Base-by-base conservation (phyloP, 2,888 invertebrate species). In the Amphipyra berbera region DNA sequence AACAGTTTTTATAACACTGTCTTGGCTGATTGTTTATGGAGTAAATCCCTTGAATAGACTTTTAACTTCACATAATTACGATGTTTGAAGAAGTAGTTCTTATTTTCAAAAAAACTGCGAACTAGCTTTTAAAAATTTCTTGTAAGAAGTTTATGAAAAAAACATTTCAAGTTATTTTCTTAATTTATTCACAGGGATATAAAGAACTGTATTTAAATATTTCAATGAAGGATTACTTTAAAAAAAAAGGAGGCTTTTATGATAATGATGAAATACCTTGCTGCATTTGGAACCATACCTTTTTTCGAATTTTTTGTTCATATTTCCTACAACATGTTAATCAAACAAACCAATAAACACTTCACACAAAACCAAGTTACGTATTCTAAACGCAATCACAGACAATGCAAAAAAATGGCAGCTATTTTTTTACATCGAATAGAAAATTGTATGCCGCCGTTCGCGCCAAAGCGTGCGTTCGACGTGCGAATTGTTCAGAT, bases 401-500 rank as follows among this genome's bases (percentile, higher is more conserved):
- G 61, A 79, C 68, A 79, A 77, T 54, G 14, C 37, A 66, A 60
- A 37, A 60, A 61, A 74, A 47, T 47, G 48, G 40, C 53, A 21
- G 9, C 46, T 27, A 37, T 52, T 49, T 57, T 64, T 68, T 77
- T 56, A 35, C 27, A 44, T 45, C 38, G 52, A 65, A 72, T 65
- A 60, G 61, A 69, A 69, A 69, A 78, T 73, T 67, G 68, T 78
- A 66, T 63, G 65, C 66, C 53, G 54, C 2, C 53, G 47, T 61
- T 62, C 54, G 62, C 61, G 56, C 67, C 58, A 42, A 57, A 68
- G 80, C 75, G 76, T 80, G 82, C 77, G 78, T 65, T 64, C 62
- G 82, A 85, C 85, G 85, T 83, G 88, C 84, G 86, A 84, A 90
- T 89, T 90, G 92, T 85, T 85, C 88, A 91, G 89, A 93, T 92